phyloP scores from a whole-genome alignment of 2,797 vertebrate genomes.

The Capromys pilorides region DNA sequence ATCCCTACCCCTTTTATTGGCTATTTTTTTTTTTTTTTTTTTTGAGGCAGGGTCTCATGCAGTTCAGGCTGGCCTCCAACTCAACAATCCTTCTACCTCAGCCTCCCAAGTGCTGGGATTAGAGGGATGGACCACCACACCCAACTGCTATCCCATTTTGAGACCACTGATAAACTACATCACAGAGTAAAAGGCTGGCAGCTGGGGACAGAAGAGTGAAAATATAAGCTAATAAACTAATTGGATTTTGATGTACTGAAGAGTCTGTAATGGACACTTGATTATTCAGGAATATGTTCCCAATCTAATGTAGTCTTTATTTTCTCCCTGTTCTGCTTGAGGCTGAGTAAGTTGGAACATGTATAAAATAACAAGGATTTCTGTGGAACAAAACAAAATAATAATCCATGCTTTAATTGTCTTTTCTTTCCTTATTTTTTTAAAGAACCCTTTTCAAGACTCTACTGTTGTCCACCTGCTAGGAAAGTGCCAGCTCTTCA shows the following conservation, averaged over 20 bases:
- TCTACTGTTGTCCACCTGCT: neutral
- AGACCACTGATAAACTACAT: slow-evolving; percentile 59
- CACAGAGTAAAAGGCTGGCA: slow-evolving; percentile 59
- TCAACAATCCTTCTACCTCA: neutral
- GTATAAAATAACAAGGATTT: slow-evolving; percentile 47
- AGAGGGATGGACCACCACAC: neutral
- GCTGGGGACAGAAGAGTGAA: neutral
- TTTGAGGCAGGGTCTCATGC: neutral
- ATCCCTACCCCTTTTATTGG: too few relatives aligned
- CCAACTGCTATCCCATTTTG: neutral
- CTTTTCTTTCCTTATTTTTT: neutral
- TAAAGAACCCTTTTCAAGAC: slow-evolving; percentile 18
- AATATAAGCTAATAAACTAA: slow-evolving; percentile 77
- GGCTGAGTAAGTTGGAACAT: slow-evolving; percentile 66
- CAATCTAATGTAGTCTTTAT: slow-evolving; percentile 64
- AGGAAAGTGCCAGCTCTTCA: neutral
- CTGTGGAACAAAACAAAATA: slow-evolving; percentile 52
- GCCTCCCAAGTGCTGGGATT: neutral
- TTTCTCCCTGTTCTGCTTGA: slow-evolving; percentile 67
- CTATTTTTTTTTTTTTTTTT: too few relatives aligned
- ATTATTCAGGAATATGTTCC: slow-evolving; percentile 66
- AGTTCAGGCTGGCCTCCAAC: neutral
- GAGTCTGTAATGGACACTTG: slow-evolving; percentile 71
- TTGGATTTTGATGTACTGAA: slow-evolving; percentile 75
- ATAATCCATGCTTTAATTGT: slow-evolving; percentile 30